Percentiles rank a stretch among this genome's conserved stretches.
Conservation (phyloP, 2,888 invertebrate species). For the Pediacus dermestoides region DNA sequence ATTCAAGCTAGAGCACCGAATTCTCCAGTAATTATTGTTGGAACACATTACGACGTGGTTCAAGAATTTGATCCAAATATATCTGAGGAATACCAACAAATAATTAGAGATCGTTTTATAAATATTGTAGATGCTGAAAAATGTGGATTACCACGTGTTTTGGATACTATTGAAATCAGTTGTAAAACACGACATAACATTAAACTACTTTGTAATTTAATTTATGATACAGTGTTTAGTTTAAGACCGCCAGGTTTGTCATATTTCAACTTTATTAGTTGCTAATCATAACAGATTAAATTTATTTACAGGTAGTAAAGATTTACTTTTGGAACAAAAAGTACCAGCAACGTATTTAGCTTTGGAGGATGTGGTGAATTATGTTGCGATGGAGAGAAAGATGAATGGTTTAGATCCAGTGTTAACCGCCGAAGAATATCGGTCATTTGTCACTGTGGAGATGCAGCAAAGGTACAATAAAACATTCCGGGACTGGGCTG, state of each 20-base stretch:
- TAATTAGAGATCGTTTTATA: constrained; percentile 84
- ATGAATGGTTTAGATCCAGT: constrained; percentile 74
- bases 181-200: constrained; percentile 88
- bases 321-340: constrained; percentile 85
- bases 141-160: constrained; percentile 86
- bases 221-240: constrained; percentile 91
- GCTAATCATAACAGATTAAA: background rate
- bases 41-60: constrained; percentile 91
- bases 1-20: constrained; percentile 93
- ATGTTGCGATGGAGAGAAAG: constrained; percentile 74
- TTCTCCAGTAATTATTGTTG: constrained; percentile 93
- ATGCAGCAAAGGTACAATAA: constrained; percentile 68
- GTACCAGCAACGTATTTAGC: constrained; percentile 95
- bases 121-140: constrained; percentile 95
- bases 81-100: constrained; percentile 81
- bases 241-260: constrained; percentile 75
- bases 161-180: constrained; percentile 90
- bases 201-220: constrained; percentile 80
- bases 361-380: constrained; percentile 86
- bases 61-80: constrained; percentile 57
- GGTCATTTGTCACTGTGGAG: constrained; percentile 57
- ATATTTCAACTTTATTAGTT: background rate
- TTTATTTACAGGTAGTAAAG: constrained; percentile 69
- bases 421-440: constrained; percentile 75
- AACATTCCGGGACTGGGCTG: constrained; percentile 82